Evolutionary conservation across 2,113 vertebrate genomes (phyloP).

Genomic region (Ranitomeya imitator): DNA sequence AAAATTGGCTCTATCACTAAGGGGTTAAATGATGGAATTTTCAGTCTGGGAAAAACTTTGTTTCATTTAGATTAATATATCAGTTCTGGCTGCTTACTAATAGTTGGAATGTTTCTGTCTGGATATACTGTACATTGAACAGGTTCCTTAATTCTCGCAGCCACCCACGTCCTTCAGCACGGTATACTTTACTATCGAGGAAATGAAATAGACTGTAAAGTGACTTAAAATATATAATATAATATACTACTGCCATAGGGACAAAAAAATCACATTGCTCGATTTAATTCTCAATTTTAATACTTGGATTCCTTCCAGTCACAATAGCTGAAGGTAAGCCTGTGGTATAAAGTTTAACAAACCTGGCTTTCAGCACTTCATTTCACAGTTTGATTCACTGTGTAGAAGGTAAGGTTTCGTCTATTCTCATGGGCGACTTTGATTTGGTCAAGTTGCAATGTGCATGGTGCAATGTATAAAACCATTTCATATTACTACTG

Average conservation of each 20-base stretch:
- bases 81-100: background rate
- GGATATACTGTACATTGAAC: constrained; percentile 31
- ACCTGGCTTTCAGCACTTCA: constrained; percentile 1
- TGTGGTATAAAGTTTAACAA: constrained; percentile 38
- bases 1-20: too few relatives aligned
- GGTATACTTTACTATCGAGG: constrained; percentile 62
- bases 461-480: background rate
- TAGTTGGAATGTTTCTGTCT: constrained; percentile 8
- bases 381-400: constrained; percentile 1
- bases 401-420: constrained; percentile 39
- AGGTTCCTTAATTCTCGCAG: constrained; percentile 56
- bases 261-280: constrained; percentile 48
- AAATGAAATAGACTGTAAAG: constrained; percentile 65
- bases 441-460: background rate
- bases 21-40: background rate
- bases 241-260: constrained; percentile 58
- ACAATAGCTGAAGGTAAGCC: constrained; percentile 59
- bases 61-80: constrained; percentile 10
- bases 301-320: constrained; percentile 62
- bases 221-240: constrained; percentile 59
- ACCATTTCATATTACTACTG: background rate
- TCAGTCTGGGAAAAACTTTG: constrained; percentile 20
- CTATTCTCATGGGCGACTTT: background rate
- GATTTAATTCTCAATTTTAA: constrained; percentile 61
- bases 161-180: constrained; percentile 58